phyloP scores from a whole-genome alignment of 2,113 vertebrate genomes.

The Xenopus borealis region DNA sequence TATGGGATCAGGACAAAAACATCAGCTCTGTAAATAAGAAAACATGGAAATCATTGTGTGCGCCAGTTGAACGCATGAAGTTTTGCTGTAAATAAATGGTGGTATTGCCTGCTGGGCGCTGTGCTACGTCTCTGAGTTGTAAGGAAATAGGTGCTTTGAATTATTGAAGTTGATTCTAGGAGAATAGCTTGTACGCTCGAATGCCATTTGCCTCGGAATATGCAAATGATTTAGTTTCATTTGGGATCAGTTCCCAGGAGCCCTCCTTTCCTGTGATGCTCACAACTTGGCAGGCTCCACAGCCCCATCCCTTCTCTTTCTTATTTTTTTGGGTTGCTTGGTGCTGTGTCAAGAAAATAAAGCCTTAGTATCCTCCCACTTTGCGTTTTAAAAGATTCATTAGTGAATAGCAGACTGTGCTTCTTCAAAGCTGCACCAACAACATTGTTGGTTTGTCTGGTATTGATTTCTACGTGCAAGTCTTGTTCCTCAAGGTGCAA shows the following conservation, averaged over 20 bases:
- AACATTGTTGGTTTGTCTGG: not conserved
- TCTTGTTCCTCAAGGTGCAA: not conserved
- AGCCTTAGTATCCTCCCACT: conserved; percentile 36
- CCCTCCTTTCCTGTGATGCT: conserved; percentile 70
- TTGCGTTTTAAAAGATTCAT: conserved; percentile 24
- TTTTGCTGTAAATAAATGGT: too few species aligned
- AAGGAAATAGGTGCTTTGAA: conserved; percentile 70
- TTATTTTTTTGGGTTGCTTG: conserved; percentile 29
- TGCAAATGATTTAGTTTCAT: conserved; percentile 82
- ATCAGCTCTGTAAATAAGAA: too few species aligned
- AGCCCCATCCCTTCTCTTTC: conserved; percentile 41
- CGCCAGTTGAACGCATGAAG: too few species aligned
- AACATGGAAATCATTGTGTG: too few species aligned
- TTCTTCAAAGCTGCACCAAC: too few species aligned
- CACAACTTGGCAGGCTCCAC: conserved; percentile 68
- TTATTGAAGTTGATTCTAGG: conserved; percentile 74
- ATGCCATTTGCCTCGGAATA: conserved; percentile 72
- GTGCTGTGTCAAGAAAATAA: conserved; percentile 51
- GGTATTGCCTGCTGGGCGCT: not conserved
- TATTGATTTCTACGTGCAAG: not conserved
- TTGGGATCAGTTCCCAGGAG: conserved; percentile 79
- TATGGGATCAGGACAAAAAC: too few species aligned
- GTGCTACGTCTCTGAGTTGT: conserved; percentile 50
- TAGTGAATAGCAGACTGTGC: conserved; percentile 39
- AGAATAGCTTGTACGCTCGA: conserved; percentile 63